phyloP scores from a whole-genome alignment of 2,888 invertebrate species.

The Cheilosia scutellata region DNA sequence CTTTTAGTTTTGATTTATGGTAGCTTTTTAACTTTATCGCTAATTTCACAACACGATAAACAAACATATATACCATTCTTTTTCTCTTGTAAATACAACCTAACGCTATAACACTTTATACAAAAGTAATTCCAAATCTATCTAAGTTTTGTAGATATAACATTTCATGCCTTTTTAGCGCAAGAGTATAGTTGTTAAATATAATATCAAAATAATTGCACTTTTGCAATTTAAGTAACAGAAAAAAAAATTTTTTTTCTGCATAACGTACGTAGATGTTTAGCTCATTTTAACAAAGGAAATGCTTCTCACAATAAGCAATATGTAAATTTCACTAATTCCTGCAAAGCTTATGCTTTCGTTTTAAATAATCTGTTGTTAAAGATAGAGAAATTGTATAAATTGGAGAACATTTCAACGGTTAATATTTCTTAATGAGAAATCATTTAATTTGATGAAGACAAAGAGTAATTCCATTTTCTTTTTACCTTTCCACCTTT shows the following conservation, averaged over 20 bases:
- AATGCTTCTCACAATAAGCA: constrained; percentile 59
- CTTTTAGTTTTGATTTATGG: background rate
- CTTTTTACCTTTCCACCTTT: constrained; percentile 33
- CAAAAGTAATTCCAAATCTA: constrained; percentile 31
- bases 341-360: constrained; percentile 50
- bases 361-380: constrained; percentile 21
- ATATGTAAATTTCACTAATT: constrained; percentile 34
- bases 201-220: background rate
- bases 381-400: constrained; percentile 4
- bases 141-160: constrained; percentile 37
- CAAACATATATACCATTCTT: constrained; percentile 26
- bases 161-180: constrained; percentile 54
- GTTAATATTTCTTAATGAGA: constrained; percentile 54
- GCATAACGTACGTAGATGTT: constrained; percentile 37
- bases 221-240: background rate
- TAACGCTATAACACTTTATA: constrained; percentile 34
- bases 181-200: constrained; percentile 39
- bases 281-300: constrained; percentile 45
- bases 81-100: constrained; percentile 53
- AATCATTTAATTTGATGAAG: constrained; percentile 29
- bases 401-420: constrained; percentile 71
- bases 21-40: constrained; percentile 14
- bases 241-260: background rate
- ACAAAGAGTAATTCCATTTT: constrained; percentile 44
- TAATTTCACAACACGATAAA: constrained; percentile 42